Conservation (phyloP, 2,888 invertebrate species). For the Microdon myrmicae region DNA sequence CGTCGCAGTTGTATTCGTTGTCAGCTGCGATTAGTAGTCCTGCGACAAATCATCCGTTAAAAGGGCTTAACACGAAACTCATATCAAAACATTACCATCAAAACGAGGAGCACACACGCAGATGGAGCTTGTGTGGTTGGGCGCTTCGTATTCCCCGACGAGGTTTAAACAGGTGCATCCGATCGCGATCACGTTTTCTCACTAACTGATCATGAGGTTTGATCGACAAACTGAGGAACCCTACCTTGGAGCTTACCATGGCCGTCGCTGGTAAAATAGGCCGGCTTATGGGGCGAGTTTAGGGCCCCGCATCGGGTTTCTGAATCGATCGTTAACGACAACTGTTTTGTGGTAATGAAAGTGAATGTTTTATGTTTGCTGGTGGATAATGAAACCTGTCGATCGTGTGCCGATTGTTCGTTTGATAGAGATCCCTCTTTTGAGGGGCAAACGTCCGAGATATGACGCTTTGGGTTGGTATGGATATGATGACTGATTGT, state of each 20-base stretch:
- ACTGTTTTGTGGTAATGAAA: slow-evolving; percentile 48
- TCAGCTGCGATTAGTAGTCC: slow-evolving; percentile 16
- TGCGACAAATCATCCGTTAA: slow-evolving; percentile 3
- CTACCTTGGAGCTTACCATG: slow-evolving; percentile 6
- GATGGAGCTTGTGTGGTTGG: slow-evolving; percentile 17
- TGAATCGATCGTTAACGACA: slow-evolving; percentile 33
- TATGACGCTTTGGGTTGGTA: too few species aligned
- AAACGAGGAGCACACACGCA: neutral
- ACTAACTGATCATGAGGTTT: slow-evolving; percentile 59
- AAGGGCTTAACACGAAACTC: slow-evolving; percentile 29
- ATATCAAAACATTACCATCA: slow-evolving; percentile 38
- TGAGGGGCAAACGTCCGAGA: too few species aligned
- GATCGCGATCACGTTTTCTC: slow-evolving; percentile 64
- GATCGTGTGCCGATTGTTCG: slow-evolving; percentile 33
- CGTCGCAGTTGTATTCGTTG: slow-evolving; percentile 4
- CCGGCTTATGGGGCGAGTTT: slow-evolving; percentile 24
- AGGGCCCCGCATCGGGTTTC: slow-evolving; percentile 34
- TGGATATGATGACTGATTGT: too few species aligned
- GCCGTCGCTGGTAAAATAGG: too few species aligned
- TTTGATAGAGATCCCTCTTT: too few species aligned
- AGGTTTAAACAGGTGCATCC: slow-evolving; percentile 63
- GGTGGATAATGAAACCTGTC: slow-evolving; percentile 30
- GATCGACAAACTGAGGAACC: slow-evolving; percentile 43
- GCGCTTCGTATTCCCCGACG: slow-evolving; percentile 11
- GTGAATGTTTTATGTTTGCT: slow-evolving; percentile 27